Base-by-base conservation (phyloP, 1,140 invertebrate genomes). In the Microplitis mediator region DNA sequence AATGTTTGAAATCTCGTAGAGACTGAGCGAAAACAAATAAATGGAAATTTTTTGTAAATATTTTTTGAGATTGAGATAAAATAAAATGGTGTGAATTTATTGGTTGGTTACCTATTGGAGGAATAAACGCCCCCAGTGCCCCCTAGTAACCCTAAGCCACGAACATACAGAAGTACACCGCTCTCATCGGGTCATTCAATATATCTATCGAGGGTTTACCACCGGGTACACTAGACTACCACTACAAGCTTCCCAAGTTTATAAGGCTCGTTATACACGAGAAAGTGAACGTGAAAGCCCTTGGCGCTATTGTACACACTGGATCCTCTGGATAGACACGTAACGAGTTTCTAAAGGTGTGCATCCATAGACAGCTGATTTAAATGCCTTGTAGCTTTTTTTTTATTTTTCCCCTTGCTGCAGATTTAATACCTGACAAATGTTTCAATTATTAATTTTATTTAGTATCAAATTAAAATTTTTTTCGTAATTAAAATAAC, bases 241-340 rank as follows among this genome's bases (percentile, higher is more conserved):
- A 62, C 31, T 61, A 69, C 52, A 68, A 23, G 23, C 23, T 23
- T 23, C 51, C 45, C 8, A 4, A 11, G 60, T 62, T 60, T 71
- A 71, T 71, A 62, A 71, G 60, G 60, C 69, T 71, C 69, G 60
- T 71, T 71, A 71, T 71, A 63, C 69, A 71, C 69, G 69, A 71
- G 58, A 71, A 71, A 63, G 39, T 45, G 58, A 62, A 51, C 60
- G 51, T 39, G 39, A 63, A 71, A 62, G 11, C 68, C 39, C 32
- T 68, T 14, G 1, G 9, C 32, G 23, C 54, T 32, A 13, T 31
- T 56, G n/a, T 35, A n/a, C 52, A 60, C 23, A 23, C 34, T 34
- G 13, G 51, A 63, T 31, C 9, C 5, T 1, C 14, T 14, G 54
- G 16, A 65, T 14, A 65, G 36, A 65, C 4, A 39, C n/a, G 5